Base-by-base conservation (phyloP, 2,888 invertebrate species). In the Dilophus febrilis region DNA sequence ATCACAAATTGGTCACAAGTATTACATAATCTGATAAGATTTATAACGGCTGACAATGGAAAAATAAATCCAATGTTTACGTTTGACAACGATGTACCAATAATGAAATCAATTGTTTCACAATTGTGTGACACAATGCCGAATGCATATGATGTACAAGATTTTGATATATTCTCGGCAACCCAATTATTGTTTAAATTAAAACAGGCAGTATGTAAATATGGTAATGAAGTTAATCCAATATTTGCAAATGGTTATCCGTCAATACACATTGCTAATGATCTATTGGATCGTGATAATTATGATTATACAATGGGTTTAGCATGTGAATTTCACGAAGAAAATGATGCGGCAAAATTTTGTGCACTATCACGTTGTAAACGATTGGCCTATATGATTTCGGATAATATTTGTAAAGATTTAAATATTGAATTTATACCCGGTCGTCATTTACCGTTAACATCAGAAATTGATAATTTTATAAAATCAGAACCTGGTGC, bases 371-470 rank as follows among this genome's bases (percentile, higher is more conserved):
- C 68, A 0, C 52, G 51, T 40, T 64, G 64, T 0, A 51, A 52
- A 1, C 57, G 68, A 18, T 65, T 63, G 58, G 58, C 55, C 2
- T 68, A 53, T 37, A 49, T 52, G 3, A 64, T 69, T 30, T 61
- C 65, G 27, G 67, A 68, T 43, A 58, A 60, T 37, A 61, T 67
- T 50, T 63, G 64, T 40, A 41, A 48, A 1, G 61, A 66, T 46
- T 45, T 68, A 19, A 56, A 56, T 11, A 58, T 68, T 8, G 44
- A 51, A 6, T 44, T 64, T 2, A 48, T 58, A 30, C 56, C 58
- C 0, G 67, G 65, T 0, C 51, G 52, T n/a, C 68, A 68, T 49
- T 47, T 61, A 33, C 67, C 67, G n/a, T n/a, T n/a, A n/a, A n/a
- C n/a, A n/a, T n/a, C n/a, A n/a, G n/a, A n/a, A n/a, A n/a, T n/a